Evolutionary conservation across 2,888 invertebrate genomes (phyloP).

Genomic region (Entomobrya multifasciata): DNA sequence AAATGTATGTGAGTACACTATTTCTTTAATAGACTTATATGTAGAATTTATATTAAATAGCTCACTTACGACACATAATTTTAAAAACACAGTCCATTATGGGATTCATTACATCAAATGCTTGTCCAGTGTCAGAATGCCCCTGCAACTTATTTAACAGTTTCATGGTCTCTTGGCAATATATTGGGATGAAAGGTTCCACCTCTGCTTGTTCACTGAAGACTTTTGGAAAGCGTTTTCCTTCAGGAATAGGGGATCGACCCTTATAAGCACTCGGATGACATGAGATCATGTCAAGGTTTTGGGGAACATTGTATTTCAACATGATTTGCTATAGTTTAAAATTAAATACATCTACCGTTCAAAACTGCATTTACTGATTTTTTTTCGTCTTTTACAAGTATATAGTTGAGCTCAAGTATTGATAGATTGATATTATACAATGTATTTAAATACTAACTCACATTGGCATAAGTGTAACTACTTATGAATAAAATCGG

Average conservation of each 20-base stretch:
- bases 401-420: too few relatives aligned
- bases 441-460: too few relatives aligned
- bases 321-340: constrained; percentile 49
- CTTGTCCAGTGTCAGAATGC: not conserved
- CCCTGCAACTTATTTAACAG: not conserved
- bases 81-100: constrained; percentile 41
- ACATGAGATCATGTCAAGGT: constrained; percentile 43
- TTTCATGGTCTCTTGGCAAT: constrained; percentile 13
- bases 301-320: constrained; percentile 5
- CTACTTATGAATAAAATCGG: constrained; percentile 59
- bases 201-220: too few relatives aligned
- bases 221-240: constrained; percentile 2
- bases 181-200: constrained; percentile 1
- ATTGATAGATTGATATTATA: too few relatives aligned
- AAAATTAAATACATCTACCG: too few relatives aligned
- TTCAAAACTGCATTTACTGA: too few relatives aligned
- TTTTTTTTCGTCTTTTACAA: too few relatives aligned
- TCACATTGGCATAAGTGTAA: constrained; percentile 48
- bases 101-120: constrained; percentile 22
- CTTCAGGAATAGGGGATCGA: too few relatives aligned
- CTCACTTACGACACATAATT: constrained; percentile 52
- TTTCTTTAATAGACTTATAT: too few relatives aligned
- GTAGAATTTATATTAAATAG: not conserved
- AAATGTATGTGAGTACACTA: too few relatives aligned
- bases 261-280: constrained; percentile 33